These are phyloP conservation scores for Emmelina monodactyla DNA, from an alignment of 2,888 invertebrate species.

Conservation along the genomic window DNA sequence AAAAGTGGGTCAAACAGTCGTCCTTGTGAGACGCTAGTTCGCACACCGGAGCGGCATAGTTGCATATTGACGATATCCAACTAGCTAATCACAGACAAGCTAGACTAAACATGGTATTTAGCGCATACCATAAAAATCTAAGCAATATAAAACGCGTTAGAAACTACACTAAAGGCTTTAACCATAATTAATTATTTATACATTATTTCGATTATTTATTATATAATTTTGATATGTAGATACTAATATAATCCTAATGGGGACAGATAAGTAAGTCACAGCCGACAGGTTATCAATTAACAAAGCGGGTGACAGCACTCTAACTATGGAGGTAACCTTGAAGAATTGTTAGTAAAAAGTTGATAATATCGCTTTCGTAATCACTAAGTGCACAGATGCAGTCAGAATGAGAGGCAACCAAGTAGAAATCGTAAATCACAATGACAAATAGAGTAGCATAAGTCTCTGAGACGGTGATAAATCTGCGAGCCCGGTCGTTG, in stretches of 20 bases:
- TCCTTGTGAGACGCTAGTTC: constrained; percentile 28
- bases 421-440: not conserved
- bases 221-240: too few relatives aligned
- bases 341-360: not conserved
- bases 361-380: too few relatives aligned
- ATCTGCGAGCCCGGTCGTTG: not conserved
- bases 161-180: too few relatives aligned
- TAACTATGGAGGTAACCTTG: not conserved
- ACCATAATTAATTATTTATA: too few relatives aligned
- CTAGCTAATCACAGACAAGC: too few relatives aligned
- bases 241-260: too few relatives aligned
- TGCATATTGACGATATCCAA: too few relatives aligned
- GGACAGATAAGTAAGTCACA: not conserved
- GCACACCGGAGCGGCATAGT: not conserved
- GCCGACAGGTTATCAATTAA: not conserved
- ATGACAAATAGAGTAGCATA: not conserved
- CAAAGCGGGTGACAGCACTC: not conserved
- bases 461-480: not conserved
- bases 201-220: too few relatives aligned
- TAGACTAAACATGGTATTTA: too few relatives aligned
- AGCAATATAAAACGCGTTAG: too few relatives aligned
- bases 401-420: not conserved
- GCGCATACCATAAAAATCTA: too few relatives aligned
- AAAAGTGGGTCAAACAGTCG: constrained; percentile 47
- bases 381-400: not conserved